Evolutionary conservation across 1,140 invertebrate genomes (phyloP).

Genomic region (Megalonaias nervosa): DNA sequence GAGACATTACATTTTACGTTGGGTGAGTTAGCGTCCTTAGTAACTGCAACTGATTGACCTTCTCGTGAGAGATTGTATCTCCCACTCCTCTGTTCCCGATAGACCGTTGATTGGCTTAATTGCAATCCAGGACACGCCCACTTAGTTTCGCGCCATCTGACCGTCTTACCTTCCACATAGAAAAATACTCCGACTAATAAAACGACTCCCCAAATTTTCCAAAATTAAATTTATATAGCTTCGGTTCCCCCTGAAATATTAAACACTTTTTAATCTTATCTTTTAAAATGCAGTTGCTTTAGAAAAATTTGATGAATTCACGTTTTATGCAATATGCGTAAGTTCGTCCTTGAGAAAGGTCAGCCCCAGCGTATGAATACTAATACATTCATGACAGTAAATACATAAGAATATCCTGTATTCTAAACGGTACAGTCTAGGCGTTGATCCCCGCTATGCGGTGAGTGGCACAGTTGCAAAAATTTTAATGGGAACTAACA

Average conservation of each 20-base stretch:
- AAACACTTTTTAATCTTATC: background rate
- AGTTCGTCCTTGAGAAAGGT: constrained; percentile 25
- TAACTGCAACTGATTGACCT: no score
- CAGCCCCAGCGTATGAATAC: constrained; percentile 25
- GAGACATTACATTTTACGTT: no score
- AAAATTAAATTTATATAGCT: background rate
- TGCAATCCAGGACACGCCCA: no score
- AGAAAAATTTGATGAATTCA: background rate
- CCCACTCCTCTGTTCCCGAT: no score
- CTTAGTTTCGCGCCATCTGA: constrained; percentile 20
- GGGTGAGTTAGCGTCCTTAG: no score
- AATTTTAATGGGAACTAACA: constrained; percentile 31
- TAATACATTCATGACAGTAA: constrained; percentile 1
- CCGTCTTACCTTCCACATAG: background rate
- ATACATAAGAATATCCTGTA: constrained; percentile 19
- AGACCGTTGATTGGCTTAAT: no score
- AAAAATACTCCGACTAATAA: constrained; percentile 7
- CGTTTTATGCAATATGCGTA: constrained; percentile 11
- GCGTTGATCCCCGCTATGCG: constrained; percentile 3
- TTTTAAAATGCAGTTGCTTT: background rate
- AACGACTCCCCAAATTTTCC: background rate
- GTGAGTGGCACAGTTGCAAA: background rate
- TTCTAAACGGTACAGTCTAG: constrained; percentile 16
- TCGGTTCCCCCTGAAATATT: background rate
- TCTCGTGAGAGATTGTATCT: no score